phyloP scores from a whole-genome alignment of 2,888 invertebrate species.

The Drosophila cognata region DNA sequence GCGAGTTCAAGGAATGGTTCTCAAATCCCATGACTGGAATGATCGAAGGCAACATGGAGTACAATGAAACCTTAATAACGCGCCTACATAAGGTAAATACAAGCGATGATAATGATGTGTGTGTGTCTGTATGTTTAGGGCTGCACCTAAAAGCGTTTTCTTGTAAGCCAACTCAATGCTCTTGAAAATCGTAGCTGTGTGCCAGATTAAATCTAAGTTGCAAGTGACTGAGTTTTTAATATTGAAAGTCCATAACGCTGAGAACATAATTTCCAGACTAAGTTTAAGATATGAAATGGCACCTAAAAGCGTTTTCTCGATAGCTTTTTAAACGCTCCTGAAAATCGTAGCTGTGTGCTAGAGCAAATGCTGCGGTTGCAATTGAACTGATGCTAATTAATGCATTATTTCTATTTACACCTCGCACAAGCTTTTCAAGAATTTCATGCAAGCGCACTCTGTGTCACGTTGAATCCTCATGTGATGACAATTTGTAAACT shows the following conservation, averaged over 20 bases:
- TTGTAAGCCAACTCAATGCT: slow-evolving; percentile 52
- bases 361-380: slow-evolving; percentile 44
- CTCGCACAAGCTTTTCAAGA: slow-evolving; percentile 32
- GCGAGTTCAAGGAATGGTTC: slow-evolving; percentile 99
- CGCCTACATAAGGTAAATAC: slow-evolving; percentile 93
- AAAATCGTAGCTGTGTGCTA: slow-evolving; percentile 66
- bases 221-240: slow-evolving; percentile 51
- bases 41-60: slow-evolving; percentile 96
- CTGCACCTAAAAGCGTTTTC: slow-evolving; percentile 76
- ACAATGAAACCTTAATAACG: slow-evolving; percentile 94
- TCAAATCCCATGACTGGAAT: slow-evolving; percentile 98
- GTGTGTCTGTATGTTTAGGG: background rate
- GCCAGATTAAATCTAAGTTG: slow-evolving; percentile 63
- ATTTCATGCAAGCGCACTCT: slow-evolving; percentile 66
- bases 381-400: slow-evolving; percentile 24
- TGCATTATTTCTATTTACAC: slow-evolving; percentile 44
- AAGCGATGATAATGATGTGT: slow-evolving; percentile 40
- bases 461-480: slow-evolving; percentile 64
- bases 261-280: slow-evolving; percentile 29
- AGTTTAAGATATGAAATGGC: slow-evolving; percentile 12
- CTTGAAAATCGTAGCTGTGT: slow-evolving; percentile 75
- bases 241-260: slow-evolving; percentile 42
- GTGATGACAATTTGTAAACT: slow-evolving; percentile 68
- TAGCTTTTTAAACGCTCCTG: slow-evolving; percentile 59
- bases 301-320: slow-evolving; percentile 68